Percentiles rank a stretch among this genome's conserved stretches.
These are phyloP conservation scores for Epinephelus fuscoguttatus DNA, from an alignment of 2,113 vertebrate genomes.

Conservation along the genomic window DNA sequence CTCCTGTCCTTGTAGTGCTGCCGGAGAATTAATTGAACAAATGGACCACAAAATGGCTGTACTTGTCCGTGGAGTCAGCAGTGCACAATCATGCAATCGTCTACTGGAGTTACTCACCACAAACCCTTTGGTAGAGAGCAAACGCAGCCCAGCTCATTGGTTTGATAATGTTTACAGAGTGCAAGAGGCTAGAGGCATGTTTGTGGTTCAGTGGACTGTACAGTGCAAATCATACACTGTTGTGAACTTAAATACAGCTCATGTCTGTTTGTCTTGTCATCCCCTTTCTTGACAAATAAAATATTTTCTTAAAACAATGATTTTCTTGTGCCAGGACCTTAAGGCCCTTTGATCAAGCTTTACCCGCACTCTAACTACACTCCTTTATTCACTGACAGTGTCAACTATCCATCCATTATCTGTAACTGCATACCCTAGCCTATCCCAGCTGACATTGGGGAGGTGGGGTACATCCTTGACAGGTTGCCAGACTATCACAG, in stretches of 20 bases:
- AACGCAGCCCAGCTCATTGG: slow-evolving; percentile 14
- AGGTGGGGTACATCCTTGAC: no score
- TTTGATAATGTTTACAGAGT: slow-evolving; percentile 34
- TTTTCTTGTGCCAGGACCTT: background rate
- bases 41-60: slow-evolving; percentile 61
- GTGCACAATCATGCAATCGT: slow-evolving; percentile 26
- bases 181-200: slow-evolving; percentile 35
- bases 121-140: slow-evolving; percentile 23
- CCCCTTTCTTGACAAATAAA: background rate
- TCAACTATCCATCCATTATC: background rate
- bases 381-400: background rate
- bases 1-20: slow-evolving; percentile 31
- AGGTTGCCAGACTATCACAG: no score
- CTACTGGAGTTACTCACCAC: slow-evolving; percentile 32
- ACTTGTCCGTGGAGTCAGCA: slow-evolving; percentile 30
- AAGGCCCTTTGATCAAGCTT: background rate
- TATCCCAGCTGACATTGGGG: no score
- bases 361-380: background rate
- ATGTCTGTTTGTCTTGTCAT: slow-evolving; percentile 10
- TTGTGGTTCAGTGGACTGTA: slow-evolving; percentile 46
- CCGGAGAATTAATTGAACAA: slow-evolving; percentile 57
- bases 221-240: slow-evolving; percentile 22
- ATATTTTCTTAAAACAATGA: background rate
- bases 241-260: slow-evolving; percentile 37
- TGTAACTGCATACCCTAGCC: no score